Evolutionary conservation across 2,113 vertebrate genomes (phyloP).

Genomic region (Chaetodon trifascialis): DNA sequence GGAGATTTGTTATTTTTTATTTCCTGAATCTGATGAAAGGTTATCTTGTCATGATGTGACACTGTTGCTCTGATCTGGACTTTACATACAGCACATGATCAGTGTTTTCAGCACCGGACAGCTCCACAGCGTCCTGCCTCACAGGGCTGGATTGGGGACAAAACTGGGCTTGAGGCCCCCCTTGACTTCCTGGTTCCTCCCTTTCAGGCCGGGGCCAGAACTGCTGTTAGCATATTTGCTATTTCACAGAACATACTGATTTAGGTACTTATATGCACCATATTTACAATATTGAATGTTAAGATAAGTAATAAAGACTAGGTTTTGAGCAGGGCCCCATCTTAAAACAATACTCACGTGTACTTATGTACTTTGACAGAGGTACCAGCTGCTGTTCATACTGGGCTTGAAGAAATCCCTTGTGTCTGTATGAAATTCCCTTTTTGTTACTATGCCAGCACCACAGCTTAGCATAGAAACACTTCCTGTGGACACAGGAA

Average conservation of each 20-base stretch:
- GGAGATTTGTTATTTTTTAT: slow-evolving; percentile 11
- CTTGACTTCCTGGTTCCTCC: not conserved
- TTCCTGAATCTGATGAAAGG: slow-evolving; percentile 31
- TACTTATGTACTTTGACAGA: not conserved
- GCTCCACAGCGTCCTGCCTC: slow-evolving; percentile 26
- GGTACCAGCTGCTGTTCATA: not conserved
- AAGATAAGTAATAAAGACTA: not conserved
- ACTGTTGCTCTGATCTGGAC: not conserved
- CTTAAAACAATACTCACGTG: not conserved
- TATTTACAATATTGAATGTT: not conserved
- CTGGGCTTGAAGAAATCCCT: too few species aligned
- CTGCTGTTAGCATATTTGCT: not conserved
- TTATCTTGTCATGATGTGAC: slow-evolving; percentile 13
- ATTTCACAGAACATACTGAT: not conserved
- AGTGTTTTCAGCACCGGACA: slow-evolving; percentile 24
- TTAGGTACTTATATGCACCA: not conserved
- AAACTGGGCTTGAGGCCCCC: not conserved
- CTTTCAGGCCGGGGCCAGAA: not conserved
- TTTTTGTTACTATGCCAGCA: not conserved
- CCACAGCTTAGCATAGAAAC: not conserved
- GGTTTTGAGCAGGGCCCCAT: not conserved
- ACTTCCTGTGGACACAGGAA: not conserved
- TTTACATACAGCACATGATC: too few species aligned
- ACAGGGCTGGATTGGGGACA: not conserved
- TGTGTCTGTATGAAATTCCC: not conserved